These are phyloP conservation scores for Diprion similis DNA, from an alignment of 1,140 invertebrate species.

Conservation along the genomic window DNA sequence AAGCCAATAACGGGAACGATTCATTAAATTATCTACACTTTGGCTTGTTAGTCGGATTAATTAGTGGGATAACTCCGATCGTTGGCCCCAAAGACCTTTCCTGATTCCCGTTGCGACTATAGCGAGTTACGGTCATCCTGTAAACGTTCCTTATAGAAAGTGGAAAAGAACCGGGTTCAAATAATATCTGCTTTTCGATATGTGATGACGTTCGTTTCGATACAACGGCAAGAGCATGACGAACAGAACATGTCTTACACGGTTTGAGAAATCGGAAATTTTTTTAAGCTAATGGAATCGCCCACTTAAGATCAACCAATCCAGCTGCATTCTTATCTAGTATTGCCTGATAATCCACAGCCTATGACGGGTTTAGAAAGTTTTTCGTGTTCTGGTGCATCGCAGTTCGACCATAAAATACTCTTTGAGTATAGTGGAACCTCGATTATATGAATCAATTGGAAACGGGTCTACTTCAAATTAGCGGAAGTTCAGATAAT, in stretches of 20 bases:
- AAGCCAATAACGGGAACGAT: not conserved
- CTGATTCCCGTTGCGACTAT: not conserved
- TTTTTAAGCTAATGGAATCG: not conserved
- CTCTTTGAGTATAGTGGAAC: not conserved
- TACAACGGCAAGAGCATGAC: not conserved
- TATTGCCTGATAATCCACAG: not conserved
- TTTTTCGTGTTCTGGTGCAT: not conserved
- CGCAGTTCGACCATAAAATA: too few species aligned
- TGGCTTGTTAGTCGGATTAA: not conserved
- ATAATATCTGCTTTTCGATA: too few species aligned
- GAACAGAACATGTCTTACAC: not conserved
- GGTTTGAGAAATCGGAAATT: not conserved
- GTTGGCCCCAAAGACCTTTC: not conserved
- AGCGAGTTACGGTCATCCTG: not conserved
- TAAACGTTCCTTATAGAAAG: not conserved
- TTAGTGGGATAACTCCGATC: conserved; percentile 1
- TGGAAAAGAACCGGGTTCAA: too few species aligned
- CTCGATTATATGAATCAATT: not conserved
- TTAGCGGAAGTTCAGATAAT: too few species aligned
- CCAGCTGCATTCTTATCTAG: not conserved
- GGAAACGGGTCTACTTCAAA: not conserved
- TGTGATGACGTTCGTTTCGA: not conserved
- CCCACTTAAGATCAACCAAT: not conserved
- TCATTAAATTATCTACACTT: conserved; percentile 6
- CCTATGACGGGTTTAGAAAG: not conserved